phyloP scores from a whole-genome alignment of 2,888 invertebrate genomes.

The Paralinhomoeus sp. region DNA sequence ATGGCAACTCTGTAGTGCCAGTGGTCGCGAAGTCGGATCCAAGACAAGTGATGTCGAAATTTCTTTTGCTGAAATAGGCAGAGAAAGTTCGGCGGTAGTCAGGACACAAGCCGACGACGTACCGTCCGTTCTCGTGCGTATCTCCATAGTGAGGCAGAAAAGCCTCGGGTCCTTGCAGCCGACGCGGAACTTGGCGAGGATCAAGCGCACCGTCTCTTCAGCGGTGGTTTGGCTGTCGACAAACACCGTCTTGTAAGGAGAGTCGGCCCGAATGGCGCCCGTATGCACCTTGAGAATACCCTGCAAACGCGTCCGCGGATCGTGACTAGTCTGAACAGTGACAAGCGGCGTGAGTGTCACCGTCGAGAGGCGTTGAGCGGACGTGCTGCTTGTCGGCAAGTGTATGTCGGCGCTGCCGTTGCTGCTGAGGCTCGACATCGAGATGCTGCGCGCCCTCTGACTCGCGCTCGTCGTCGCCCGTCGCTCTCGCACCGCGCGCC shows the following conservation, averaged over 20 bases:
- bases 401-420: conserved; percentile 1
- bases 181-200: conserved; percentile 69
- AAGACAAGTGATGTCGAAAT: conserved; percentile 40
- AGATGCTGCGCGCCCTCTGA: conserved; percentile 2
- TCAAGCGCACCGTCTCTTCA: conserved; percentile 51
- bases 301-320: conserved; percentile 35
- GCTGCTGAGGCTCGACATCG: conserved; percentile 6
- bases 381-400: too few relatives aligned
- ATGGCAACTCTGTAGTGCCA: conserved; percentile 73
- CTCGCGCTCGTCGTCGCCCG: too few relatives aligned
- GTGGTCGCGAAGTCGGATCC: conserved; percentile 67
- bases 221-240: conserved; percentile 64
- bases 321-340: too few relatives aligned
- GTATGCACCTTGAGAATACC: conserved; percentile 76
- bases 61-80: neutral
- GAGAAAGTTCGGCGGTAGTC: neutral
- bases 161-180: conserved; percentile 70
- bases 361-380: too few relatives aligned
- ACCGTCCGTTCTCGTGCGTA: conserved; percentile 2
- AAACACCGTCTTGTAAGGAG: conserved; percentile 78
- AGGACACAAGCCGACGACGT: neutral
- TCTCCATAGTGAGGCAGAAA: conserved; percentile 64
- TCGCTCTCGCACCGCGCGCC: too few relatives aligned
- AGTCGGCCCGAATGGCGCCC: conserved; percentile 63
- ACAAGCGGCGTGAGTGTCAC: too few relatives aligned